Conservation (phyloP, 2,113 vertebrate genomes). For the Macrotus californicus region DNA sequence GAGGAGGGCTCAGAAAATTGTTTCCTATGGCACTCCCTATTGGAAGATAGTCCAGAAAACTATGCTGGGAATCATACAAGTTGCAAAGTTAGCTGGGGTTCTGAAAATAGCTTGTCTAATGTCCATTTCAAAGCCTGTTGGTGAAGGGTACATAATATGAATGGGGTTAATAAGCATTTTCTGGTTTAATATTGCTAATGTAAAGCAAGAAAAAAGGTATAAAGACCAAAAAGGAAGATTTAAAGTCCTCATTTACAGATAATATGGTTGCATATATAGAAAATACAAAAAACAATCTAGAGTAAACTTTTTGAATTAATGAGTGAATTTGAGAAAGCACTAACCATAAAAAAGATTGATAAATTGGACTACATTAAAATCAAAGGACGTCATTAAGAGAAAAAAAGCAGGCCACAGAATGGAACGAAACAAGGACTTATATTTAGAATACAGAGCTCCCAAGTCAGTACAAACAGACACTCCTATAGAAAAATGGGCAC, state of each 20-base stretch:
- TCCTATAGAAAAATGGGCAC: background rate
- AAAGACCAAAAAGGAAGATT: background rate
- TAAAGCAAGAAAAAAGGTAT: background rate
- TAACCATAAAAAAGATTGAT: background rate
- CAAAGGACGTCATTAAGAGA: background rate
- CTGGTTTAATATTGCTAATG: background rate
- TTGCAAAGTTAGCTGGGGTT: background rate
- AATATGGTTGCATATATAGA: background rate
- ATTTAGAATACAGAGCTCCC: background rate
- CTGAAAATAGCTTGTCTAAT: background rate
- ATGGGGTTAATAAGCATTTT: background rate
- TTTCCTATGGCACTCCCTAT: background rate
- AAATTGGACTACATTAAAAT: background rate
- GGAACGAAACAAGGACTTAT: too few relatives aligned
- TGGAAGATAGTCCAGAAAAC: background rate
- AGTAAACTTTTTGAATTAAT: background rate
- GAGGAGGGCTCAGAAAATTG: background rate
- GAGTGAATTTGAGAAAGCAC: background rate
- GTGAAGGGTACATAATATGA: fast-evolving
- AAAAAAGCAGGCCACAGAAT: background rate
- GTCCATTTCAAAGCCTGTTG: background rate
- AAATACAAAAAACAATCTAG: background rate
- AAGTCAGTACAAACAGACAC: background rate
- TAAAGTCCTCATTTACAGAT: background rate
- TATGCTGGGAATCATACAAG: background rate